Base-by-base conservation (phyloP, 2,888 invertebrate genomes). In the Xylota segnis region DNA sequence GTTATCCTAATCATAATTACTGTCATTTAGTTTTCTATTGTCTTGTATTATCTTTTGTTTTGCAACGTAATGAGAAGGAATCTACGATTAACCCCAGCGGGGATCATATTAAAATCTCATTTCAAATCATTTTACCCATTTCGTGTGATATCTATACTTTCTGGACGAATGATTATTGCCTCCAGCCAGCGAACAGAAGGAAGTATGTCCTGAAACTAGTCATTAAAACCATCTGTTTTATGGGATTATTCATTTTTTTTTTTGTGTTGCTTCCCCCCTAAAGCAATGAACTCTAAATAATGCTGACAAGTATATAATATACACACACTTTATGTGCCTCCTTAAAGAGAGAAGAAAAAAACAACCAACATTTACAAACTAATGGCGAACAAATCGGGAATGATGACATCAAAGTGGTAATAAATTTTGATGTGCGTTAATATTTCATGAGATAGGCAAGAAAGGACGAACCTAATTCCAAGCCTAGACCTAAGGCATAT, bases 401-500 rank as follows among this genome's bases (percentile, higher is more conserved):
- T 43, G 70, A 76, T 83, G 71, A 58, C 65, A 83, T 71, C 63
- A 37, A 52, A 34, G 37, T 77, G 77, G 82, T 66, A 77, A 77
- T 83, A 83, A 77, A 77, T 83, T 83, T 37, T 65, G 65, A 83
- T 52, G 63, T 37, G 61, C 27, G 23, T 71, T 65, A 65, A 83
- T 75, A 82, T 68, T 68, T 70, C 40, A 66, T 29, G 32, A 32
- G 82, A 82, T 71, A 65, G 10, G 7, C 4, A 27, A 47, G 29
- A 16, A 56, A 45, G 9, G 27, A 52, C 9, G 45, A 12, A 29
- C 37, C 34, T 14, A 16, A 37, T 34, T 61, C n/a, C 29, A n/a
- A n/a, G n/a, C n/a, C n/a, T n/a, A n/a, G n/a, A n/a, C n/a, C n/a
- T n/a, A n/a, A n/a, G n/a, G n/a, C n/a, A n/a, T 23, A 23, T 23